Evolutionary conservation across 2,888 invertebrate species (phyloP).

Genomic region (Scaptomyza cyrtandrae): DNA sequence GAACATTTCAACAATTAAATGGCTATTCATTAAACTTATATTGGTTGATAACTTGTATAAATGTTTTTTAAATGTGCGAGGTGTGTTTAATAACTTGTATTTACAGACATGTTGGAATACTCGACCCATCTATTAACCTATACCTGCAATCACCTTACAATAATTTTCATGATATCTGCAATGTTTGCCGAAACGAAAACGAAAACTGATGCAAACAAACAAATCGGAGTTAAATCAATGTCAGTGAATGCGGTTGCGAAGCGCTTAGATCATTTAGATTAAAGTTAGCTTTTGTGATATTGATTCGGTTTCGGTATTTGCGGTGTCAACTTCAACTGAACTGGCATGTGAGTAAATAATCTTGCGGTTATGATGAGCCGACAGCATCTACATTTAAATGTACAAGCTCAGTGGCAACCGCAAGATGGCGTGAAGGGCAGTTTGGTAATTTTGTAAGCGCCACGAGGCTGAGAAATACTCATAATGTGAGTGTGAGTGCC

Average conservation of each 20-base stretch:
- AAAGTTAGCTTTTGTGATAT: conserved; percentile 33
- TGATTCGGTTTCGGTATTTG: conserved; percentile 33
- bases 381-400: conserved; percentile 10
- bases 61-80: conserved; percentile 18
- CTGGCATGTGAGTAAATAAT: conserved; percentile 55
- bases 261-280: conserved; percentile 61
- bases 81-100: conserved; percentile 12
- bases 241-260: conserved; percentile 56
- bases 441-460: conserved; percentile 73
- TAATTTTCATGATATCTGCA: conserved; percentile 24
- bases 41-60: conserved; percentile 6
- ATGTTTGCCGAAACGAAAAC: conserved; percentile 36
- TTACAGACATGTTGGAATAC: not conserved
- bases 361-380: conserved; percentile 33
- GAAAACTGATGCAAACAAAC: conserved; percentile 30
- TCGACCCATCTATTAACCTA: no score
- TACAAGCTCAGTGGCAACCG: conserved; percentile 36
- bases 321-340: conserved; percentile 23
- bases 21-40: conserved; percentile 19
- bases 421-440: conserved; percentile 75
- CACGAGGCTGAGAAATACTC: conserved; percentile 70
- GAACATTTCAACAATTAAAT: conserved; percentile 51
- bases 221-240: conserved; percentile 61
- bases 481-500: conserved; percentile 38
- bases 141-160: conserved; percentile 20